Conservation (phyloP, 2,797 vertebrate genomes). For the Pseudochaenichthys georgianus region DNA sequence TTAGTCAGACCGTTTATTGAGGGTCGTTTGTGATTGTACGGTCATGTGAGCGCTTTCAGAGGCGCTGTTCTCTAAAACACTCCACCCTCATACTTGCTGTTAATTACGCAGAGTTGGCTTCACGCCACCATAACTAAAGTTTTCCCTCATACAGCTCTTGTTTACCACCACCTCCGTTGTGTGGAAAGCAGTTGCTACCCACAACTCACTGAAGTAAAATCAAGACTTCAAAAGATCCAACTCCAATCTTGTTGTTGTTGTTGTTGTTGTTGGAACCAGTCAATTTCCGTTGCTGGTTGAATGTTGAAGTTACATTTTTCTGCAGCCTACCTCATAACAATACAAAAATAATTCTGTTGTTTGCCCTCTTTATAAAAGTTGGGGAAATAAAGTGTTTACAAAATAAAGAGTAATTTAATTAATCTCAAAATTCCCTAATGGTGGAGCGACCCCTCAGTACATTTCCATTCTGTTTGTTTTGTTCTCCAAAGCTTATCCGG, state of each 20-base stretch:
- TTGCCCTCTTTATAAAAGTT: slow-evolving; percentile 3
- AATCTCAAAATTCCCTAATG: slow-evolving; percentile 27
- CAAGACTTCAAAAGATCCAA: no score
- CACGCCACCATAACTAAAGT: slow-evolving; percentile 6
- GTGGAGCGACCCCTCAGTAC: slow-evolving; percentile 16
- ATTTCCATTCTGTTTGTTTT: slow-evolving; percentile 34
- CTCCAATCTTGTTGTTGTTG: neutral
- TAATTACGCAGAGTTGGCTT: slow-evolving; percentile 28
- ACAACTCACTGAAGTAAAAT: neutral
- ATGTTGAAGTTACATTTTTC: slow-evolving; percentile 4
- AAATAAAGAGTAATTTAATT: slow-evolving; percentile 11
- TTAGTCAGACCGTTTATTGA: neutral
- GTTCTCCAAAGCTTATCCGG: slow-evolving; percentile 43
- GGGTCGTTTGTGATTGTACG: slow-evolving; percentile 2
- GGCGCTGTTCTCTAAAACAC: slow-evolving; percentile 21
- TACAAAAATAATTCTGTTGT: slow-evolving; percentile 18
- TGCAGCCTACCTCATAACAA: slow-evolving; percentile 9
- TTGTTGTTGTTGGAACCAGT: neutral
- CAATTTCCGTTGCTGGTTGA: slow-evolving; percentile 8
- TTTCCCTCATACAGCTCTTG: neutral
- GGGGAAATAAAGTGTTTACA: slow-evolving; percentile 25
- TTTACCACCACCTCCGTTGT: neutral
- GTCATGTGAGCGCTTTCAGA: slow-evolving; percentile 18
- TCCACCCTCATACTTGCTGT: slow-evolving; percentile 25
- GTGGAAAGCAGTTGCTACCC: neutral